phyloP scores from a whole-genome alignment of 2,888 invertebrate species.

The Teinopalpus imperialis region DNA sequence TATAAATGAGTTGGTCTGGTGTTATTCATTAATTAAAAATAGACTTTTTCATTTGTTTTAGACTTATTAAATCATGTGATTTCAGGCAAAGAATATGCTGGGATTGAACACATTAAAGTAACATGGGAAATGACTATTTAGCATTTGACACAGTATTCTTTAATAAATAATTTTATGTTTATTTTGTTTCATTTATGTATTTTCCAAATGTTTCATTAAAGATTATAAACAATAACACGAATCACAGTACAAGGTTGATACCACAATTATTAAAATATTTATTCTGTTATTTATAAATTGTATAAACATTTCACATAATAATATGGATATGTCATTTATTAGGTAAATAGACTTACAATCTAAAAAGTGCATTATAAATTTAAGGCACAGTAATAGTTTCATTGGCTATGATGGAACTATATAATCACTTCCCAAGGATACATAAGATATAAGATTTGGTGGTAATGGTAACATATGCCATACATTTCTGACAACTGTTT shows the following conservation, averaged over 20 bases:
- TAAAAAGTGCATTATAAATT: slow-evolving; percentile 37
- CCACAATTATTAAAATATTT: slow-evolving; percentile 54
- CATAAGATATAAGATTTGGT: slow-evolving; percentile 70
- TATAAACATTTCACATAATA: slow-evolving; percentile 49
- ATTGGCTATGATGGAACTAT: slow-evolving; percentile 62
- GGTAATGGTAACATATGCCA: slow-evolving; percentile 86
- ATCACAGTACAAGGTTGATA: slow-evolving; percentile 41
- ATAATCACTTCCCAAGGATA: slow-evolving; percentile 74
- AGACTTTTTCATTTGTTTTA: too few relatives aligned
- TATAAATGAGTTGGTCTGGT: too few relatives aligned
- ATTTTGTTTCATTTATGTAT: slow-evolving; percentile 17
- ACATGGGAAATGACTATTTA: slow-evolving; percentile 27
- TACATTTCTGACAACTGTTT: slow-evolving; percentile 84
- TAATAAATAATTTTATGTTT: slow-evolving; percentile 31
- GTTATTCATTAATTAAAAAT: too few relatives aligned
- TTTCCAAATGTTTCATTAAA: slow-evolving; percentile 23
- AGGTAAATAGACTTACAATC: slow-evolving; percentile 38
- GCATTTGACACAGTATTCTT: slow-evolving; percentile 30
- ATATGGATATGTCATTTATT: slow-evolving; percentile 33
- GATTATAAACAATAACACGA: slow-evolving; percentile 31
- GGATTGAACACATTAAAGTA: slow-evolving; percentile 69
- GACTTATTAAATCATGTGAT: slow-evolving; percentile 30
- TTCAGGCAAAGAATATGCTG: slow-evolving; percentile 73
- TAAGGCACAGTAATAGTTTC: slow-evolving; percentile 54
- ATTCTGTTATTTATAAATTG: slow-evolving; percentile 53